Evolutionary conservation across 2,888 invertebrate species (phyloP).

Genomic region (Alloscopus bannaensis): DNA sequence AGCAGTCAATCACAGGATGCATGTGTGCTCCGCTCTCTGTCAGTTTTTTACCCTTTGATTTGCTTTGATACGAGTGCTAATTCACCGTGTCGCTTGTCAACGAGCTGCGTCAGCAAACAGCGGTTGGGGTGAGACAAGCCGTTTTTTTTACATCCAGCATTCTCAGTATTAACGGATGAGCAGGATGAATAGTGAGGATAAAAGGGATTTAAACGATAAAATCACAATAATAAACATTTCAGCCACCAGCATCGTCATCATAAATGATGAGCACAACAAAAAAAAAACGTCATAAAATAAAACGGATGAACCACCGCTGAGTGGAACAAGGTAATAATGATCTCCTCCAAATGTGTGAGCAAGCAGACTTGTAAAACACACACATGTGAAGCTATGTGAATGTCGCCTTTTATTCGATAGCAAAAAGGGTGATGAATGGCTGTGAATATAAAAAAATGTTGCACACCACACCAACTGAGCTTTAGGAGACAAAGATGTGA

Average conservation of each 20-base stretch:
- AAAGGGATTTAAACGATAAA: slow-evolving; percentile 60
- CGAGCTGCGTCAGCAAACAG: slow-evolving; percentile 32
- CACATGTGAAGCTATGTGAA: slow-evolving; percentile 29
- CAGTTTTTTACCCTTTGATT: slow-evolving; percentile 24
- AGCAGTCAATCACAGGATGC: slow-evolving; percentile 45
- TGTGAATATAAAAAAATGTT: slow-evolving; percentile 2
- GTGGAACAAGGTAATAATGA: slow-evolving; percentile 64
- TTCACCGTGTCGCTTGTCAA: slow-evolving; percentile 59
- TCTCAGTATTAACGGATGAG: slow-evolving; percentile 52
- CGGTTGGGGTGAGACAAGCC: too few relatives aligned
- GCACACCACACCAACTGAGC: slow-evolving; percentile 13
- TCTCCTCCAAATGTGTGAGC: too few relatives aligned
- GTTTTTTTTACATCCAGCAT: not conserved
- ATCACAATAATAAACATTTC: slow-evolving; percentile 61
- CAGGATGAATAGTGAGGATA: slow-evolving; percentile 53
- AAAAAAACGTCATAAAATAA: slow-evolving; percentile 50
- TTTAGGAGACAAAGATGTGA: slow-evolving; percentile 22
- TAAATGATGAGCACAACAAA: slow-evolving; percentile 19
- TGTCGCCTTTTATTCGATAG: slow-evolving; percentile 48
- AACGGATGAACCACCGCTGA: slow-evolving; percentile 65
- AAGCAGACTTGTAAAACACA: too few relatives aligned
- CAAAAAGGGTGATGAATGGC: slow-evolving; percentile 61
- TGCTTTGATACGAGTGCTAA: slow-evolving; percentile 45
- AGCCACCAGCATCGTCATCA: slow-evolving; percentile 44
- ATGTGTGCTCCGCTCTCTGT: slow-evolving; percentile 26